These are phyloP conservation scores for Ochropleura leucogaster DNA, from an alignment of 2,888 invertebrate genomes.

Conservation along the genomic window DNA sequence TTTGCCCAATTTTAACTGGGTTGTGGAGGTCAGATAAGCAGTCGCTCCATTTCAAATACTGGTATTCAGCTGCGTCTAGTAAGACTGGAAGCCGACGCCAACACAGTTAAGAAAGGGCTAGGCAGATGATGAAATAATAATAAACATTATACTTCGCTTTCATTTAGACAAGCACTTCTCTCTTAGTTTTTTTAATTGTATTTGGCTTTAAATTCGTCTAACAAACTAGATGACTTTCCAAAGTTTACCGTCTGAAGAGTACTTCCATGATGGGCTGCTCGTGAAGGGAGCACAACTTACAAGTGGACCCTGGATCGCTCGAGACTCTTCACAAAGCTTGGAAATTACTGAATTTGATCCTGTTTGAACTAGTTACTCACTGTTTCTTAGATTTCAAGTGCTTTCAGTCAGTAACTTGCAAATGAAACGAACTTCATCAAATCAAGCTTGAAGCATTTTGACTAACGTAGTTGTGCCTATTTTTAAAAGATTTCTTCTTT, in stretches of 20 bases:
- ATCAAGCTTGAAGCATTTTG: constrained; percentile 15
- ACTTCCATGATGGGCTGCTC: constrained; percentile 52
- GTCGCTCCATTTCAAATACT: too few relatives aligned
- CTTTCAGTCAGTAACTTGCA: constrained; percentile 36
- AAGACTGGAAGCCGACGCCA: too few relatives aligned
- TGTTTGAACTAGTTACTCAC: constrained; percentile 58
- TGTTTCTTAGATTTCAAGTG: constrained; percentile 59
- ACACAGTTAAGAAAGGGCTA: too few relatives aligned
- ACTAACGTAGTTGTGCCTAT: constrained; percentile 3
- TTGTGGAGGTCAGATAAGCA: too few relatives aligned
- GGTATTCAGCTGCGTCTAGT: too few relatives aligned
- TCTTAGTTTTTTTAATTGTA: constrained; percentile 25
- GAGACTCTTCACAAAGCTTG: constrained; percentile 58
- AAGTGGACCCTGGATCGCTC: constrained; percentile 60
- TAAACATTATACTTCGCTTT: background rate
- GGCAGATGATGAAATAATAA: too few relatives aligned
- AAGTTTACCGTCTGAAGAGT: constrained; percentile 60
- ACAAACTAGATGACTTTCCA: constrained; percentile 58
- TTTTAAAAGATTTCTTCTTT: background rate
- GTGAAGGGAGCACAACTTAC: constrained; percentile 63
- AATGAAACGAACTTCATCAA: constrained; percentile 47
- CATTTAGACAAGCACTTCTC: constrained; percentile 10
- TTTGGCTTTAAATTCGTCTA: constrained; percentile 40
- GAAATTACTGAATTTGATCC: constrained; percentile 60
- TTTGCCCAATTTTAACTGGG: too few relatives aligned